Percentiles rank a stretch among this genome's conserved stretches.
Conservation (phyloP, 2,888 invertebrate genomes). For the Neelides folsomi region DNA sequence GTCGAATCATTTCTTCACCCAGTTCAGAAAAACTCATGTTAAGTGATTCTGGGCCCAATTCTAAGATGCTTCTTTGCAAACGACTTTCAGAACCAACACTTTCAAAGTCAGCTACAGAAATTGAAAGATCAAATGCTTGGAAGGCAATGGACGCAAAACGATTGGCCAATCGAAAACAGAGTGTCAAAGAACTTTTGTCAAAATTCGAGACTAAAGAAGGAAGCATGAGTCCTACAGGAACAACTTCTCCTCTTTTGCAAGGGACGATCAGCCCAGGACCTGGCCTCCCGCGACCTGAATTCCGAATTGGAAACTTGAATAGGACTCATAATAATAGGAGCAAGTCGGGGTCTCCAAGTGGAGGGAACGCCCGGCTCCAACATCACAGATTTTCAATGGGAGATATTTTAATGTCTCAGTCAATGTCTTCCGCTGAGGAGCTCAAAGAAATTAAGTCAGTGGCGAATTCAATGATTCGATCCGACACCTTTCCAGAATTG, state of each 20-base stretch:
- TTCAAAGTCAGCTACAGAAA: slow-evolving; percentile 1
- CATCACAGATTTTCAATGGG: slow-evolving; percentile 32
- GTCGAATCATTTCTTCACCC: too few species aligned
- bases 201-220: slow-evolving; percentile 45
- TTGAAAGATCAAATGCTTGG: slow-evolving; percentile 18
- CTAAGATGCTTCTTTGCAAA: slow-evolving; percentile 23
- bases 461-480: slow-evolving; percentile 21
- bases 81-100: slow-evolving; percentile 31
- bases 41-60: too few species aligned
- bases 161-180: slow-evolving; percentile 38
- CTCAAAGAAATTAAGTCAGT: slow-evolving; percentile 12
- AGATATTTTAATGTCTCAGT: slow-evolving; percentile 31
- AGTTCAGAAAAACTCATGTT: too few species aligned
- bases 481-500: slow-evolving; percentile 32
- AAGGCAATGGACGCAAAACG: slow-evolving; percentile 30
- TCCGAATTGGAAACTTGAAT: not conserved
- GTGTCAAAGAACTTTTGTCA: slow-evolving; percentile 50
- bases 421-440: slow-evolving; percentile 22
- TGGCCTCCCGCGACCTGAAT: slow-evolving; percentile 14
- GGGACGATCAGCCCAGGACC: not conserved
- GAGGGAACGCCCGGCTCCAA: slow-evolving; percentile 21
- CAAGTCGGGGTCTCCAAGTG: not conserved
- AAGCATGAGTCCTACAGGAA: not conserved
- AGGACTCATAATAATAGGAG: too few species aligned
- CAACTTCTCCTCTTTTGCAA: not conserved